Conservation (phyloP, 2,113 vertebrate genomes). For the Brachypodius melanocephalos region DNA sequence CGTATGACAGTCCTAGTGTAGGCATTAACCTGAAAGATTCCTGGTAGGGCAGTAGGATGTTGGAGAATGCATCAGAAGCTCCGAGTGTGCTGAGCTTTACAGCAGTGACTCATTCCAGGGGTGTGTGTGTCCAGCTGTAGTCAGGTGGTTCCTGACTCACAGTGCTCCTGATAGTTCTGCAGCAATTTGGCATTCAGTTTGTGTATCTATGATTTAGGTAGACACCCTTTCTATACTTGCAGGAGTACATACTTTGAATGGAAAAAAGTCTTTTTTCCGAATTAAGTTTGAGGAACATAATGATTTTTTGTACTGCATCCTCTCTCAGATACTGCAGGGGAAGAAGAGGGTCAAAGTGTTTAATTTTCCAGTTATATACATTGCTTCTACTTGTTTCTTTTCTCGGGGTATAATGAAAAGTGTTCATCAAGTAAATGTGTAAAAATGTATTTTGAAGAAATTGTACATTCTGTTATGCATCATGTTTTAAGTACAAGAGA, state of each 20-base stretch:
- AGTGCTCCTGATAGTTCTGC: neutral
- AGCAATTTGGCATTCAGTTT: neutral
- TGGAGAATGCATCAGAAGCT: neutral
- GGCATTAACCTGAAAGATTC: neutral
- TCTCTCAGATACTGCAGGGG: neutral
- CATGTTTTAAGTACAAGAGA: neutral
- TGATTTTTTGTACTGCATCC: neutral
- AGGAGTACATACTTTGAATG: neutral
- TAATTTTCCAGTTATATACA: neutral
- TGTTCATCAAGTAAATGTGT: neutral
- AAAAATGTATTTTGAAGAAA: neutral
- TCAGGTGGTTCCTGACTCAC: neutral
- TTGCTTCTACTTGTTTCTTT: neutral
- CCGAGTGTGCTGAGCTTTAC: neutral
- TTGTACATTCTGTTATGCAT: neutral
- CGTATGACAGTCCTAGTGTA: neutral
- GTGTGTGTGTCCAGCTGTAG: neutral
- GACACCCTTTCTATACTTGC: neutral
- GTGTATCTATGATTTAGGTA: neutral
- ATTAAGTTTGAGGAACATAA: neutral
- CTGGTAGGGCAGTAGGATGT: neutral
- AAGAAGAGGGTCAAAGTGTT: neutral
- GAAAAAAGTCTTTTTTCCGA: neutral
- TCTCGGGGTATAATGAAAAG: neutral
- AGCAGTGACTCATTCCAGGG: neutral